A percentile compares a stretch with the other conserved stretches of the same genome.
These are phyloP conservation scores for Dioctria linearis DNA, from an alignment of 2,888 invertebrate species.

Conservation along the genomic window DNA sequence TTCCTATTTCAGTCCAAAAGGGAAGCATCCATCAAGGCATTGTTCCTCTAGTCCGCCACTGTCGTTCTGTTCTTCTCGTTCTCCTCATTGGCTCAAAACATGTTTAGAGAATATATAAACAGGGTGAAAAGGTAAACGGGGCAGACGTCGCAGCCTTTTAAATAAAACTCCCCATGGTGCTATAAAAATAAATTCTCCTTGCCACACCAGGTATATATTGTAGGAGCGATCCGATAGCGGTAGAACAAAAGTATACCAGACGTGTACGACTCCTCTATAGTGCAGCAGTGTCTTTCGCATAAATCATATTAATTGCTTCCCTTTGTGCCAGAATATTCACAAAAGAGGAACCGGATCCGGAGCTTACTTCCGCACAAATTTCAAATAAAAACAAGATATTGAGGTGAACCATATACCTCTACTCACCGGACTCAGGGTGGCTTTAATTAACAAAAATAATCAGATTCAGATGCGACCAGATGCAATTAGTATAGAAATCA, in stretches of 20 bases:
- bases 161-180: conserved; percentile 37
- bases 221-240: conserved; percentile 4
- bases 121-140: conserved; percentile 18
- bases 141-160: conserved; percentile 40
- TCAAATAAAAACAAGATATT: conserved; percentile 46
- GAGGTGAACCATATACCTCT: conserved; percentile 1
- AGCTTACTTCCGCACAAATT: conserved; percentile 40
- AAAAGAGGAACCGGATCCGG: conserved; percentile 32
- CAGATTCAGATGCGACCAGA: conserved; percentile 32
- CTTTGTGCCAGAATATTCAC: conserved; percentile 34
- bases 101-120: neutral
- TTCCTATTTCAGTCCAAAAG: conserved; percentile 43
- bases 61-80: neutral
- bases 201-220: conserved; percentile 20
- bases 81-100: conserved; percentile 18
- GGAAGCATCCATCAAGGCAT: conserved; percentile 47
- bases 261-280: neutral
- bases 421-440: neutral
- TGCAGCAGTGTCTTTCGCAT: conserved; percentile 33
- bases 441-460: conserved; percentile 34
- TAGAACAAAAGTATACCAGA: conserved; percentile 28
- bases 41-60: conserved; percentile 11
- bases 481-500: conserved; percentile 9
- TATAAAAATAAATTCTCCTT: conserved; percentile 50
- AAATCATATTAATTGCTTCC: conserved; percentile 53